Conservation (phyloP, 2,888 invertebrate species). For the Polietes domitor region DNA sequence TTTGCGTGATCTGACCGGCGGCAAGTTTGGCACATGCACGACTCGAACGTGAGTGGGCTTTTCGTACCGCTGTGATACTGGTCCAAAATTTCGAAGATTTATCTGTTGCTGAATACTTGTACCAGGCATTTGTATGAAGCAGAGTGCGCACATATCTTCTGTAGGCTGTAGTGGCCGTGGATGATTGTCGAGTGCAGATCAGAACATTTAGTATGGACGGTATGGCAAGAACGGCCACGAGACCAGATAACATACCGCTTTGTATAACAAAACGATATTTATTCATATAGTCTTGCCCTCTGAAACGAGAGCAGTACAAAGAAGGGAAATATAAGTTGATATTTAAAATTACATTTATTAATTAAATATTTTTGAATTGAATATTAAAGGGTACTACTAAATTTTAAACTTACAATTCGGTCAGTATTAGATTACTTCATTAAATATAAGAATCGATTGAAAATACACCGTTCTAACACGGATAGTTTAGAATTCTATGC, state of each 20-base stretch:
- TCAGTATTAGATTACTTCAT: no score
- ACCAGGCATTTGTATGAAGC: constrained; percentile 90
- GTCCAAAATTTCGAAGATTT: constrained; percentile 84
- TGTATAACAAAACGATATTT: constrained; percentile 87
- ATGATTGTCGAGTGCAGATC: constrained; percentile 87
- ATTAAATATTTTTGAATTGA: no score
- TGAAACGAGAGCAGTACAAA: constrained; percentile 80
- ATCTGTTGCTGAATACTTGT: constrained; percentile 80
- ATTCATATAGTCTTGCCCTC: constrained; percentile 88
- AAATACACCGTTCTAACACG: no score
- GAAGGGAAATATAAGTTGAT: not conserved
- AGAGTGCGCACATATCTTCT: constrained; percentile 90
- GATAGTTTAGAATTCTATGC: no score
- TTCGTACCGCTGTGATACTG: constrained; percentile 86
- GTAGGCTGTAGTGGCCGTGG: constrained; percentile 85
- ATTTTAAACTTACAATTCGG: no score
- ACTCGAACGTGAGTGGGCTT: constrained; percentile 85
- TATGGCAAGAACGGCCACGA: constrained; percentile 88
- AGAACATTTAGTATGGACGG: constrained; percentile 88
- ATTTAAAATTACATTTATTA: no score
- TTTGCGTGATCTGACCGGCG: constrained; percentile 86
- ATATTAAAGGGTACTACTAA: no score
- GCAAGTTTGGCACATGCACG: constrained; percentile 81
- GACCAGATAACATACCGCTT: constrained; percentile 88
- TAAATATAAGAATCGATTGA: no score